Evolutionary conservation across 92 coral and sea anemone species (phyloP), one percentile per base, ranked within the genome.

Genomic region (Meandrina meandrites): DNA sequence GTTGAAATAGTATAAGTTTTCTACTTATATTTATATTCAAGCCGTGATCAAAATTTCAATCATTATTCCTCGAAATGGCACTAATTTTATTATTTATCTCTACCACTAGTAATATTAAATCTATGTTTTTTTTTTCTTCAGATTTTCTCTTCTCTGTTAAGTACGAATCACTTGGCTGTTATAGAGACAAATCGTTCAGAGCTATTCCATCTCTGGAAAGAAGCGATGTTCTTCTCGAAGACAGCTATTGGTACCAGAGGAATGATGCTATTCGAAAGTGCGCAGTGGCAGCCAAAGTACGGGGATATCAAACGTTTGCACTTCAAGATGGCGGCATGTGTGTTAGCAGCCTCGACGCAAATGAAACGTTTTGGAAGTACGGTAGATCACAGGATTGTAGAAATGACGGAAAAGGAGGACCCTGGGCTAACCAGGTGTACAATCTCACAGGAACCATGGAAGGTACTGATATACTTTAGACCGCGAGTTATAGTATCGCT

Each of bases 271-370:
- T 79, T 50, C 56, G 79, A 45, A 86, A 86, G 47, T 86, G 89
- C 71, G 82, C 81, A 14, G 34, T 58, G 15, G 89, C 89, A 21
- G 89, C 89, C 56, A 9, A 36, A 57, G 48, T 32, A 24, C 67
- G 89, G 53, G 84, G 89, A 8, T 79, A 50, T 42, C 40, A 64
- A 12, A 68, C 56, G 78, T 86, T 86, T 28, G 89, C 89, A 6
- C 9, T 86, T 79, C 84, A 78, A 78, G 32, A 78, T 86, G 85
- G 89, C 30, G 89, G 89, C 56, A 76, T 22, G 58, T 86, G 89
- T 62, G 84, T 57, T 27, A 32, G 85, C 24, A 28, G 77, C 42
- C 15, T 30, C n/a, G 27, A 34, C 6, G 84, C 89, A 19, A 47
- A 53, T 21, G 22, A 78, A 19, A 45, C 79, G 27, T 30, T 3